A percentile compares a stretch with the other conserved stretches of the same genome.
These are phyloP conservation scores for Thalassophryne amazonica DNA, from an alignment of 2,797 vertebrate species.

Conservation along the genomic window DNA sequence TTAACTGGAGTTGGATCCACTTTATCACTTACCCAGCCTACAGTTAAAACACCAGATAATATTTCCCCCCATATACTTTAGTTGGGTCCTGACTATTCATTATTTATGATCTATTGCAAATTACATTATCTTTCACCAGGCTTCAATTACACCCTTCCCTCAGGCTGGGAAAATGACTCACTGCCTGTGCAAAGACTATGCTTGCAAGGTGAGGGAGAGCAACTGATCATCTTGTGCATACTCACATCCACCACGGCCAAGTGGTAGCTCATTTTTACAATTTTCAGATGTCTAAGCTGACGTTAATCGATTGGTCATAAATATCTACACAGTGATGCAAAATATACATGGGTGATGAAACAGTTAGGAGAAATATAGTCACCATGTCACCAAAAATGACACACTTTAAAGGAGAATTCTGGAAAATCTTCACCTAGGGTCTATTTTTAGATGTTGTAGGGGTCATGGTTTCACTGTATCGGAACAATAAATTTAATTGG, in stretches of 20 bases:
- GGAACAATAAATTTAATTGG: no score
- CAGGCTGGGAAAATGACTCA: conserved; percentile 66
- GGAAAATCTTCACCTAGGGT: no score
- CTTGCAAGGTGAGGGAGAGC: not conserved
- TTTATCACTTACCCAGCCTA: conserved; percentile 69
- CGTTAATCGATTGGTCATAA: conserved; percentile 60
- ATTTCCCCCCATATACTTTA: conserved; percentile 76
- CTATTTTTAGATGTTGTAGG: no score
- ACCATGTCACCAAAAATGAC: not conserved
- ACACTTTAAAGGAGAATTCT: no score
- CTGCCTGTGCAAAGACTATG: conserved; percentile 36
- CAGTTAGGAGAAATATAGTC: not conserved
- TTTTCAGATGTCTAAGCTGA: conserved; percentile 45
- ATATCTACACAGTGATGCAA: conserved; percentile 36
- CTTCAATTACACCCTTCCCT: conserved; percentile 74
- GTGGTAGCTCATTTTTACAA: conserved; percentile 36
- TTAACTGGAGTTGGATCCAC: conserved; percentile 66
- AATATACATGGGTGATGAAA: conserved; percentile 44
- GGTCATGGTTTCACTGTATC: no score
- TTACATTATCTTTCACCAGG: conserved; percentile 78
- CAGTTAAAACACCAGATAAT: conserved; percentile 77
- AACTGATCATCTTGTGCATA: conserved; percentile 24
- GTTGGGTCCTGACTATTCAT: conserved; percentile 70
- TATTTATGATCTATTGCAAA: conserved; percentile 81
- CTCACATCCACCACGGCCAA: conserved; percentile 22